Evolutionary conservation across 2,797 vertebrate species (phyloP).

Genomic region (Pipistrellus pygmaeus): DNA sequence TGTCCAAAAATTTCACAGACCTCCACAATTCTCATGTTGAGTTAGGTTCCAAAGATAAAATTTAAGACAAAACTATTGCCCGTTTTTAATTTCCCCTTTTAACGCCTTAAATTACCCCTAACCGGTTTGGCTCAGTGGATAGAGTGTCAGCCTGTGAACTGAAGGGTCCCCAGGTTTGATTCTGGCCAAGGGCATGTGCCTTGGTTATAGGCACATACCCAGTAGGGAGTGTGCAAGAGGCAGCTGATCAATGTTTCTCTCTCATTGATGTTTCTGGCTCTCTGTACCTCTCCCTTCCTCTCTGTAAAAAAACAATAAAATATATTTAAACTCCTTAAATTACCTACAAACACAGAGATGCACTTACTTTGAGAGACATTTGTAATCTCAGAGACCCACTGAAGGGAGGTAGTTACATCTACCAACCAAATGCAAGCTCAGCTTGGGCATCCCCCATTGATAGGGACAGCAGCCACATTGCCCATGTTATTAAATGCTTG

Average conservation of each 20-base stretch:
- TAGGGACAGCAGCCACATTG: not conserved
- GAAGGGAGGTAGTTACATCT: not conserved
- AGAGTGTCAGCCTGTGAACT: too few relatives aligned
- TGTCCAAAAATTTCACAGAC: not conserved
- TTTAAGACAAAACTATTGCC: not conserved
- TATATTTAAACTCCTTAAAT: not conserved
- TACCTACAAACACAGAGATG: not conserved
- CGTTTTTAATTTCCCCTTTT: not conserved
- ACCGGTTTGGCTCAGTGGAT: too few relatives aligned
- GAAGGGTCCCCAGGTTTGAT: too few relatives aligned
- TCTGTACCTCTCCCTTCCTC: too few relatives aligned
- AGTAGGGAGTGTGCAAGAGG: too few relatives aligned
- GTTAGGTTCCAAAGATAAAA: conserved; percentile 1
- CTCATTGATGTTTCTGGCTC: too few relatives aligned
- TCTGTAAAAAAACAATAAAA: too few relatives aligned
- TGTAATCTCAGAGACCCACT: not conserved
- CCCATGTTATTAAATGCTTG: not conserved
- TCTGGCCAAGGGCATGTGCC: too few relatives aligned
- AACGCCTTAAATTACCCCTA: not conserved
- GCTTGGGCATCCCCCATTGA: not conserved
- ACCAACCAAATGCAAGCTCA: not conserved
- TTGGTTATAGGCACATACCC: too few relatives aligned
- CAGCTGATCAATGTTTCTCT: too few relatives aligned
- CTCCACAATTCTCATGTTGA: not conserved
- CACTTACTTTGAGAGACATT: not conserved